phyloP scores from a whole-genome alignment of 1,140 invertebrate species.

The Zeugodacus cucurbitae region DNA sequence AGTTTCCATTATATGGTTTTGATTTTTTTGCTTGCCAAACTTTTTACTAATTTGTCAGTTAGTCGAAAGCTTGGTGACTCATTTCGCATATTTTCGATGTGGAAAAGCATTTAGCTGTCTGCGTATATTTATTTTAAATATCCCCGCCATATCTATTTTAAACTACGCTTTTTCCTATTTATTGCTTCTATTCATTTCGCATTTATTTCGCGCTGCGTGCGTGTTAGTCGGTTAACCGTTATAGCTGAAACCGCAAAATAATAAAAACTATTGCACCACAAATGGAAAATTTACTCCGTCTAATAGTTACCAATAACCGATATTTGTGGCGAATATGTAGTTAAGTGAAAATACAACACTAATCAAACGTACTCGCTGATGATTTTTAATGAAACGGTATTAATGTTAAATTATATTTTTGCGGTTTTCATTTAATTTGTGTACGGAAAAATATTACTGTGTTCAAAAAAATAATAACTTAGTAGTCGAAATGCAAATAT shows the following conservation, averaged over 20 bases:
- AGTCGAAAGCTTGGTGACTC: neutral
- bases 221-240: conserved; percentile 14
- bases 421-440: no score
- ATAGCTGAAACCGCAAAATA: neutral
- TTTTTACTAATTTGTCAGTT: neutral
- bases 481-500: no score
- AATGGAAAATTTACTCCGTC: neutral
- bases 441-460: no score
- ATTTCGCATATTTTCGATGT: neutral
- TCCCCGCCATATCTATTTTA: no score
- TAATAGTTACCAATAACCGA: neutral
- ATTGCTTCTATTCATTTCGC: neutral
- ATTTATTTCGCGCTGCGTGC: neutral
- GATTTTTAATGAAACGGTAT: no score
- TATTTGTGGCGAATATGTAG: neutral
- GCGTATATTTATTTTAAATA: no score
- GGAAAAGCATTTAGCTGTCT: no score
- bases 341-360: neutral
- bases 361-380: no score
- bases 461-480: no score
- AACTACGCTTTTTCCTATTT: neutral
- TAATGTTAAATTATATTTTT: no score
- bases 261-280: neutral
- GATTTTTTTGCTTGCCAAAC: neutral
- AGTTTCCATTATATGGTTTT: neutral